Base-by-base conservation (phyloP, 2,797 vertebrate species). In the Pagetopsis macropterus region DNA sequence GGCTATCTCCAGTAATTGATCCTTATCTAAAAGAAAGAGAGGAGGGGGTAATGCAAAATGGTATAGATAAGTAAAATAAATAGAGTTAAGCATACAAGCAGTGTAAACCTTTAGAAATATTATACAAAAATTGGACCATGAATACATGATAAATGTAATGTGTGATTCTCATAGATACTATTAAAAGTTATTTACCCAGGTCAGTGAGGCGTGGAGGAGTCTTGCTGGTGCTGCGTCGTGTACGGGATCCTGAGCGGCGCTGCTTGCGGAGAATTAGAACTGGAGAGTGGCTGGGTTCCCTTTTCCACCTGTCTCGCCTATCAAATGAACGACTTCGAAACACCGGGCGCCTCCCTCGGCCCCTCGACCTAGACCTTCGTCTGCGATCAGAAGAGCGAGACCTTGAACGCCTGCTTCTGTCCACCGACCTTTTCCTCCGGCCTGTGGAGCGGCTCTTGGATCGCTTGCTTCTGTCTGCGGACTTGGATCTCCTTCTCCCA, bases 1-100 rank as follows among this genome's bases (percentile, higher is more conserved):
- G 75, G 98, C 98, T 86, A 99, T 99, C 94, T 99, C 98, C 80
- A 99, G 95, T 61, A 99, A 94, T 81, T 99, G 98, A 85, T 98
- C 98, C 88, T 99, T 99, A 92, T 99, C 98, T 99, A 90, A 58
- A 37, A 83, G 43, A 72, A 63, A 80, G 12, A n/a, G 11, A 16
- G 17, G 12, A 14, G 72, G 19, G 21, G 11, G 17, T 48, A 56
- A 75, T 21, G 21, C 3, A 56, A 65, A 23, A 56, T 27, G 27
- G 4, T 27, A 27, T 37, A 37, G 33, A 27, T 11, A 44, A 13
- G 6, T 19, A 5, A 63, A 4, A 55, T 13, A 31, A 5, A n/a
- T 13, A 13, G 14, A 0, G 66, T 52, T 41, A 27, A 50, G 15
- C 1, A 67, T 6, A 31, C 5, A 1, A 55, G 5, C 4, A 21